Evolutionary conservation across 2,113 vertebrate species (phyloP), one percentile per base, ranked within the genome.

Genomic region (Tupaia tana): DNA sequence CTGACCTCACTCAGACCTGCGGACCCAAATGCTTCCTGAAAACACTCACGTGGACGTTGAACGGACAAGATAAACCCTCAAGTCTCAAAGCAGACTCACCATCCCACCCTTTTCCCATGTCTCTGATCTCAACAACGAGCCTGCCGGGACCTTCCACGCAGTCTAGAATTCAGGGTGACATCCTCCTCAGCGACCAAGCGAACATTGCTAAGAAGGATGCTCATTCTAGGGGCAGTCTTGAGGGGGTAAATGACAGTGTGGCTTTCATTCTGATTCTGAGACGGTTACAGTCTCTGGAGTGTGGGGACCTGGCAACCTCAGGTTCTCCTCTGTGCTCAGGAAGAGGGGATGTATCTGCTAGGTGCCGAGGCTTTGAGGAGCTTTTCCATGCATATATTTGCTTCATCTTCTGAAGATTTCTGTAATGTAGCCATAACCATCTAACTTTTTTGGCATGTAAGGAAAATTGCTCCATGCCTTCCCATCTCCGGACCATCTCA

Each of bases 331-430:
- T 87, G 63, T 78, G 67, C 22, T 95, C 66, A 75, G 25, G 16
- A 90, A 96, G 61, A 27, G 61, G 77, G 56, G n/a, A 79, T 86
- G 56, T 63, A 77, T 83, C 58, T 61, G 11, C 9, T 22, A 86
- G 43, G 66, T 81, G 77, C 54, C 67, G 82, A 73, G 63, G 25
- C 19, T 93, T 84, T 81, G 31, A 89, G 80, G 80, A 91, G 27
- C 25, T 85, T 88, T 95, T 86, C 43, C 59, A 58, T 59, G 71
- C 19, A 52, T 81, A 61, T 34, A 69, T 92, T 92, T 64, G 89
- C 74, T 92, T 82, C 87, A 70, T 93, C n/a, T 86, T 88, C 67
- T 73, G 10, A 83, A 58, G 90, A 82, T 71, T 85, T 96, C 69
- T 75, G 9, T 95, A 54, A 29, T 31, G 2, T 78, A n/a, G 2